Conservation (phyloP, 1,140 invertebrate genomes). For the Aphaenogaster rudis region DNA sequence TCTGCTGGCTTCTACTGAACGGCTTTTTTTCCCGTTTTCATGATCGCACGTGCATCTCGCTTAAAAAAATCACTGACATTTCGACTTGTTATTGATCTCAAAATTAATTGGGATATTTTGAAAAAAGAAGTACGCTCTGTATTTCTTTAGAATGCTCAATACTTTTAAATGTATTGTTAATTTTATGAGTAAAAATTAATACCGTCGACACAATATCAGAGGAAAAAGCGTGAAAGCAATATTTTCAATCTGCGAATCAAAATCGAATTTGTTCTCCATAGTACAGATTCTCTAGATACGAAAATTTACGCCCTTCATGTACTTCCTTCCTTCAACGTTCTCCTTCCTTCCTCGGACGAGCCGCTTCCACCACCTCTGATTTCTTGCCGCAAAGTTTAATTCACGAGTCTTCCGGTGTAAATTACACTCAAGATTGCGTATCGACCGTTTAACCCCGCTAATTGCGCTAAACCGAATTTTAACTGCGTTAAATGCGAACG, state of each 20-base stretch:
- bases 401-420: constrained; percentile 53
- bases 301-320: not conserved
- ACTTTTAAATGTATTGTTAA: not conserved
- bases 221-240: not conserved
- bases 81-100: not conserved
- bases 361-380: constrained; percentile 2
- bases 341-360: constrained; percentile 3
- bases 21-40: not conserved
- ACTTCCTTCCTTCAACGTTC: not conserved
- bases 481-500: constrained; percentile 42
- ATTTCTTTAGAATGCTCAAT: not conserved
- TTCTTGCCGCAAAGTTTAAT: constrained; percentile 26
- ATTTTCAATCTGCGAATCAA: not conserved
- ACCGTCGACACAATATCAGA: not conserved
- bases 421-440: constrained; percentile 50
- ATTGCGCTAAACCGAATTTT: constrained; percentile 67
- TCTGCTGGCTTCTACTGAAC: not conserved
- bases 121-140: not conserved
- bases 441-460: constrained; percentile 70
- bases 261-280: not conserved
- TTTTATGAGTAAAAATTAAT: not conserved
- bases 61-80: not conserved
- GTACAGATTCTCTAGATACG: not conserved
- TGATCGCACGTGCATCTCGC: not conserved
- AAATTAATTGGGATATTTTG: not conserved